Evolutionary conservation across 2,888 invertebrate species (phyloP), one percentile per base, ranked within the genome.

Genomic region (Phania funesta): DNA sequence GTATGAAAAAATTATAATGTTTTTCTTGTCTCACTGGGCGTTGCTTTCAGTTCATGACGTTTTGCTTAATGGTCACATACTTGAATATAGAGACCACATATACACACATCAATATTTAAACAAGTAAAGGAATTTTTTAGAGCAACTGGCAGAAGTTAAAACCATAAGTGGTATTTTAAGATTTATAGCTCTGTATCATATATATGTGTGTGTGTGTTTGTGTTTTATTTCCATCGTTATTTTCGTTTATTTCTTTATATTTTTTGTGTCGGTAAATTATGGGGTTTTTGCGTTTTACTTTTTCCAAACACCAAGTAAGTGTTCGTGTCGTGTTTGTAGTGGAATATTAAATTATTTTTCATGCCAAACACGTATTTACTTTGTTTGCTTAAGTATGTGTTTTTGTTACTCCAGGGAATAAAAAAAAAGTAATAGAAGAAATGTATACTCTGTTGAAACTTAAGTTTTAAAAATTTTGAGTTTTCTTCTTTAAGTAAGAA

Each of bases 81-180:
- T 41, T 18, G 24, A 22, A 48, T 16, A 9, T 16, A 22, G n/a
- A 22, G 6, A 62, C 60, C 5, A 38, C 16, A 67, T 35, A 38
- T 52, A 26, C 32, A 24, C 7, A 35, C 41, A 65, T 11, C 7
- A 26, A 26, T 11, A 22, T 44, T 32, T 24, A 26, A 64, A 18
- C 6, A 1, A 29, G 16, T n/a, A 8, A 32, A 64, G 20, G 9
- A 64, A 64, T 4, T 32, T 32, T 41, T 41, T n/a, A 16, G 11
- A 41, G 16, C 18, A 24, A 38, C 11, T 50, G 35, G 22, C 11
- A 50, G 60, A 32, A 50, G 58, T 50, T 60, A 35, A 38, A 67
- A 76, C 60, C 76, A 77, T 62, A 77, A 77, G 76, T 62, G 68
- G 62, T 70, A 70, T 68, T 77, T 54, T 52, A 70, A 77, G 76